A percentile compares a stretch with the other conserved stretches of the same genome.
phyloP scores from a whole-genome alignment of 92 coral and sea anemone genomes.

The Pocillopora meandrina region DNA sequence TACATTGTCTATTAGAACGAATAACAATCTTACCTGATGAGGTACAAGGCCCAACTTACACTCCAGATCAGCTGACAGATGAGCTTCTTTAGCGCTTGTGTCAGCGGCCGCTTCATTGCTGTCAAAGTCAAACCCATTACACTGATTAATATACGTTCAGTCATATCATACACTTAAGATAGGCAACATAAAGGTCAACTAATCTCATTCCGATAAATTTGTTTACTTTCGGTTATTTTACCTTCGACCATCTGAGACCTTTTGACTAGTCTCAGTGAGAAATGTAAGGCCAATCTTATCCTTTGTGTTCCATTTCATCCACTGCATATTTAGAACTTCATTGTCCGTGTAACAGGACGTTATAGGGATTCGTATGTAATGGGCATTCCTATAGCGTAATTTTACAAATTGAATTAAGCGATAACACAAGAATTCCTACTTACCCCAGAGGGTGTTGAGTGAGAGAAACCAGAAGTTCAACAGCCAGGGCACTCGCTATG shows the following conservation, averaged over 20 bases:
- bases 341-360: not conserved
- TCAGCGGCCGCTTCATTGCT: conserved; percentile 90
- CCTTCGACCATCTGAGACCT: too few species aligned
- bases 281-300: too few species aligned
- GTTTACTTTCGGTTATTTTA: too few species aligned
- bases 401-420: not conserved
- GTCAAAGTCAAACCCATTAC: not conserved
- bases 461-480: conserved; percentile 84
- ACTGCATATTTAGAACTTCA: too few species aligned
- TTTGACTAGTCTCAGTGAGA: too few species aligned
- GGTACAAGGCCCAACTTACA: conserved; percentile 93
- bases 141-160: not conserved
- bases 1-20: not conserved
- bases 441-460: conserved; percentile 81
- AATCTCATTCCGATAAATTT: too few species aligned
- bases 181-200: too few species aligned
- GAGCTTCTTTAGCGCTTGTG: conserved; percentile 92
- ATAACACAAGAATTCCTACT: not conserved
- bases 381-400: not conserved
- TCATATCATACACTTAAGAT: too few species aligned
- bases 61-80: conserved; percentile 84
- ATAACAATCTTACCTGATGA: conserved; percentile 78
- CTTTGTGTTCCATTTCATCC: too few species aligned
- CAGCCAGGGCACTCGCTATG: conserved; percentile 92
- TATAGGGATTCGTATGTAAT: not conserved